phyloP scores from a whole-genome alignment of 1,140 invertebrate species.

The Drosophila tropicalis region DNA sequence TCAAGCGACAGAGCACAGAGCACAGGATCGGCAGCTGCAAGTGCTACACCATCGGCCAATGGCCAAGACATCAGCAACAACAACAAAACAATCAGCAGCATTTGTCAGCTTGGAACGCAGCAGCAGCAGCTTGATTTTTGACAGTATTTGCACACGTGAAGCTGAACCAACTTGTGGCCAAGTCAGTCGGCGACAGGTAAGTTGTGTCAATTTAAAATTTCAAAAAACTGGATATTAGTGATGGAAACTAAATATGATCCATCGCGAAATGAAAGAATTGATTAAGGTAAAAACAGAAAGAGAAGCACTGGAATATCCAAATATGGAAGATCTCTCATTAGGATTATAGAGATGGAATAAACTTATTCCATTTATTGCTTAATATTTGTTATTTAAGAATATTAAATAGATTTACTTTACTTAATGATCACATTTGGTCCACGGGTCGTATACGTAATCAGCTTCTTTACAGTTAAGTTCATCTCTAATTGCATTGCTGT shows the following conservation, averaged over 20 bases:
- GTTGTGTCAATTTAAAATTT: slow-evolving; percentile 5
- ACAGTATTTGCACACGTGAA: slow-evolving; percentile 6
- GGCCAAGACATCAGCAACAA: slow-evolving; percentile 17
- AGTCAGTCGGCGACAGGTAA: not conserved
- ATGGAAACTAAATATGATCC: not conserved
- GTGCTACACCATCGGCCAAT: slow-evolving; percentile 25
- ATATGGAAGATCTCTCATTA: not conserved
- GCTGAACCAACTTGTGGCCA: not conserved
- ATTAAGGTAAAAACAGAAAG: not conserved
- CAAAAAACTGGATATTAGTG: slow-evolving; percentile 1
- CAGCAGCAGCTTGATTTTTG: slow-evolving; percentile 28
- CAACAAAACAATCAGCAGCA: slow-evolving; percentile 30
- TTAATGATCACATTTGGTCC: too few species aligned
- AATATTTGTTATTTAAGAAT: too few species aligned
- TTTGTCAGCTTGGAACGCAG: slow-evolving; percentile 38
- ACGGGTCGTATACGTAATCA: too few species aligned
- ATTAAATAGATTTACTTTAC: too few species aligned
- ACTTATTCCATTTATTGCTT: too few species aligned
- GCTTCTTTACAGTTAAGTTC: too few species aligned
- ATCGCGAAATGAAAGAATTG: not conserved
- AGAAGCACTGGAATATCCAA: not conserved
- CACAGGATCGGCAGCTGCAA: slow-evolving; percentile 45
- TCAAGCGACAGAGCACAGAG: slow-evolving; percentile 32
- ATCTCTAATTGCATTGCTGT: not conserved
- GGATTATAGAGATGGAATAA: too few species aligned